phyloP scores from a whole-genome alignment of 2,888 invertebrate genomes.

The Volucella inanis region DNA sequence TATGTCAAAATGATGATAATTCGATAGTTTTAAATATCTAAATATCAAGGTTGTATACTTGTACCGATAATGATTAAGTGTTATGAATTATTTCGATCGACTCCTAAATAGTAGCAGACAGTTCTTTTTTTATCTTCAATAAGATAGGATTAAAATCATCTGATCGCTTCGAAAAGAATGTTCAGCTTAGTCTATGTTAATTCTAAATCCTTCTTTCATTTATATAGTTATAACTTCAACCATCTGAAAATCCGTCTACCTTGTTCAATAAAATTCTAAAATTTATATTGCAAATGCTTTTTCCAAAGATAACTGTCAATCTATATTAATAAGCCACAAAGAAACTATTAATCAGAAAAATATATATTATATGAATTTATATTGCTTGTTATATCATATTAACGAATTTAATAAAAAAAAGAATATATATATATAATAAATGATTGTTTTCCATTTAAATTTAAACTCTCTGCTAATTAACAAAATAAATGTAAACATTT shows the following conservation, averaged over 20 bases:
- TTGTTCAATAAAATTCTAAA: slow-evolving; percentile 11
- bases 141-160: not conserved
- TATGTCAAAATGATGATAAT: no score
- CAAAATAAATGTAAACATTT: slow-evolving; percentile 5
- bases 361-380: slow-evolving; percentile 53
- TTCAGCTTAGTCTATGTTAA: no score
- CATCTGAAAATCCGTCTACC: not conserved
- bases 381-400: slow-evolving; percentile 70
- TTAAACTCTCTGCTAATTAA: slow-evolving; percentile 10
- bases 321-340: slow-evolving; percentile 25
- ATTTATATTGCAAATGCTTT: slow-evolving; percentile 17
- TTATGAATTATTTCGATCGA: not conserved
- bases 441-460: not conserved
- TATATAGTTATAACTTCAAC: no score
- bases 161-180: no score
- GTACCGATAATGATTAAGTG: no score
- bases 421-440: not conserved
- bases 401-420: slow-evolving; percentile 32
- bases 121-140: slow-evolving; percentile 1
- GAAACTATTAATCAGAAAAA: slow-evolving; percentile 32
- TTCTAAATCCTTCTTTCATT: no score
- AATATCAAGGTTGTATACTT: no score
- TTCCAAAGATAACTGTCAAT: slow-evolving; percentile 4
- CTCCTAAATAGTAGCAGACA: not conserved
- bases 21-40: no score